Evolutionary conservation across 2,113 vertebrate genomes (phyloP).

Genomic region (Gymnorhina tibicen): DNA sequence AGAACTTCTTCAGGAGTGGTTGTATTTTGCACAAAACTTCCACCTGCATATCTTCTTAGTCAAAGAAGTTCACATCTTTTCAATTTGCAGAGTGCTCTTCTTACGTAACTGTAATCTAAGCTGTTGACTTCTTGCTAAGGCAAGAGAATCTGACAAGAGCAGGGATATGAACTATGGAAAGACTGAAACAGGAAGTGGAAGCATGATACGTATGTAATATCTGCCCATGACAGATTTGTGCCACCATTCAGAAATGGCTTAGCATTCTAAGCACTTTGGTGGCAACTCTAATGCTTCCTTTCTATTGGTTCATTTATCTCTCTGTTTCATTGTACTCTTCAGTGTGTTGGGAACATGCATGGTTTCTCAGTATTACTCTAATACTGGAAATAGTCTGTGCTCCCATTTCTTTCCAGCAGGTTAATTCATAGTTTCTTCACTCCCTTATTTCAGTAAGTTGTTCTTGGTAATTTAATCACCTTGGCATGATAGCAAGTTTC

Average conservation of each 20-base stretch:
- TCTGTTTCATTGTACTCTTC: background rate
- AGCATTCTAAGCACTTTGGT: background rate
- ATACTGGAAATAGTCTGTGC: background rate
- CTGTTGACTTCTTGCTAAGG: background rate
- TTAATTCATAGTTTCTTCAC: background rate
- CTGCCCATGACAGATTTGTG: background rate
- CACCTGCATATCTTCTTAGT: background rate
- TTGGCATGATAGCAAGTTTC: background rate
- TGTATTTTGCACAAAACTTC: background rate
- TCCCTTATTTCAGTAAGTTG: background rate
- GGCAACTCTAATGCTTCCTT: background rate
- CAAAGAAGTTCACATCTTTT: background rate
- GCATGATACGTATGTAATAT: background rate
- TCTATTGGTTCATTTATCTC: background rate
- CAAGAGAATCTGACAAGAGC: background rate
- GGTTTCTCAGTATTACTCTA: background rate
- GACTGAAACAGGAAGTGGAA: background rate
- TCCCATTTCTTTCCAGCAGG: background rate
- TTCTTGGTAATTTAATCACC: background rate
- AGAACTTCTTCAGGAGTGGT: background rate
- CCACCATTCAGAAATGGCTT: background rate
- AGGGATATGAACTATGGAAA: background rate
- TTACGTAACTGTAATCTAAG: background rate
- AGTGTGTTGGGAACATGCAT: accelerated
- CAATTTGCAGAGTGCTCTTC: background rate